These are phyloP conservation scores for Orgyia antiqua DNA, from an alignment of 2,888 invertebrate genomes.

Conservation along the genomic window DNA sequence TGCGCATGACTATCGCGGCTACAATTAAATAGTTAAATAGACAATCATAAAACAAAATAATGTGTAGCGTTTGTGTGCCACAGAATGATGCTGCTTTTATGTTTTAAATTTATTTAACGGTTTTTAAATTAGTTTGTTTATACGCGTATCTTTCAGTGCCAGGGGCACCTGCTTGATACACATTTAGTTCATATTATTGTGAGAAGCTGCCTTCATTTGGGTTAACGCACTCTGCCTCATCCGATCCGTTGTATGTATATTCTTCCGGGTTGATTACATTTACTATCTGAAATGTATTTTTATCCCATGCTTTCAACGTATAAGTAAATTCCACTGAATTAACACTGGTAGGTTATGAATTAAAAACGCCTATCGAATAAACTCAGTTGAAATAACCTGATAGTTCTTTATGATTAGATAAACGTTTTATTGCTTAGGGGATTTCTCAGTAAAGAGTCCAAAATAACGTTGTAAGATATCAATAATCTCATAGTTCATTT, in stretches of 20 bases:
- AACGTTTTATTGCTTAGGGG: too few relatives aligned
- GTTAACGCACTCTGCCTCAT: constrained; percentile 58
- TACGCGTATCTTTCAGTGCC: constrained; percentile 44
- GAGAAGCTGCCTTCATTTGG: constrained; percentile 43
- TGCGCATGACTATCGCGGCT: too few relatives aligned
- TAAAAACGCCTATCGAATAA: too few relatives aligned
- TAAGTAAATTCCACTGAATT: constrained; percentile 6
- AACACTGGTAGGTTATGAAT: constrained; percentile 10
- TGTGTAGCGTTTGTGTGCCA: too few relatives aligned
- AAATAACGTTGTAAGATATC: too few relatives aligned
- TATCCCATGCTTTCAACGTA: constrained; percentile 14
- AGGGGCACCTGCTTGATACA: constrained; percentile 45
- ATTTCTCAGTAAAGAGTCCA: too few relatives aligned
- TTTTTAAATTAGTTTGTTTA: constrained; percentile 55
- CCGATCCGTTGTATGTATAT: constrained; percentile 32
- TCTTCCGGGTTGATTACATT: constrained; percentile 47
- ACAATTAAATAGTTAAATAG: too few relatives aligned
- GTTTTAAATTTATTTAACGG: constrained; percentile 35
- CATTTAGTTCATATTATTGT: constrained; percentile 52
- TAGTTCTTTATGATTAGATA: too few relatives aligned
- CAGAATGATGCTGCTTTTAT: constrained; percentile 9
- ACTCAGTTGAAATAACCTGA: too few relatives aligned
- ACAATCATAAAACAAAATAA: too few relatives aligned
- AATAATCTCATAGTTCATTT: too few relatives aligned
- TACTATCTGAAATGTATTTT: constrained; percentile 26